Percentiles rank a stretch among this genome's conserved stretches.
Conservation (phyloP, 2,113 vertebrate genomes). For the Calonectris borealis region DNA sequence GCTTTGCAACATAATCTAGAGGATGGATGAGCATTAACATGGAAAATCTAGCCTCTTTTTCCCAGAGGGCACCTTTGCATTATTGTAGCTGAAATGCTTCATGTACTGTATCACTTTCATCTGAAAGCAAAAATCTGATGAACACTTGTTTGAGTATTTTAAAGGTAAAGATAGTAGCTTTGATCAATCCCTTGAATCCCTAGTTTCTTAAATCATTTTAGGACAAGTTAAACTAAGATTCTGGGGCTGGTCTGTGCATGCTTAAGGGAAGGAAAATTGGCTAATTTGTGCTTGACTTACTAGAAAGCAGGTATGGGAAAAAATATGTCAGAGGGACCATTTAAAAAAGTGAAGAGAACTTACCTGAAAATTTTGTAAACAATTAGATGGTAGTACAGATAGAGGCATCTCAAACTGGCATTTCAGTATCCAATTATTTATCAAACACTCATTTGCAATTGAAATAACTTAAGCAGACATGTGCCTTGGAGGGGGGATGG, state of each 20-base stretch:
- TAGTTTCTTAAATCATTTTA: background rate
- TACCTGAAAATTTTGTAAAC: background rate
- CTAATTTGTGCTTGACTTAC: background rate
- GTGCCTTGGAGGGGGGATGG: background rate
- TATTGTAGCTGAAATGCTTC: background rate
- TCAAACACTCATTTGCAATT: background rate
- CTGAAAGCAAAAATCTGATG: background rate
- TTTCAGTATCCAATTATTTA: background rate
- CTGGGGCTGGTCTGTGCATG: background rate
- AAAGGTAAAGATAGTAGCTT: background rate
- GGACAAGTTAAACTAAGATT: background rate
- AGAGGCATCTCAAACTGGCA: background rate
- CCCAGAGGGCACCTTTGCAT: background rate
- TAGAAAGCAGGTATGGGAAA: background rate
- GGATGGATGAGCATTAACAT: conserved; percentile 12
- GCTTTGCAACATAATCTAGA: conserved; percentile 11
- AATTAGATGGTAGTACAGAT: background rate
- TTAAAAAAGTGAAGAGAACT: background rate
- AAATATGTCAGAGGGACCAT: background rate
- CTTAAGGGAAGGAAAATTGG: background rate
- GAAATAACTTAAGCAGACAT: background rate
- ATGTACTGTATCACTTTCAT: background rate
- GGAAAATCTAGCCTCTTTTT: conserved; percentile 13
- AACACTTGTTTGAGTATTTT: background rate
- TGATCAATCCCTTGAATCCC: background rate